Conservation (phyloP, 2,888 invertebrate species). For the Shargacucullia verbasci region DNA sequence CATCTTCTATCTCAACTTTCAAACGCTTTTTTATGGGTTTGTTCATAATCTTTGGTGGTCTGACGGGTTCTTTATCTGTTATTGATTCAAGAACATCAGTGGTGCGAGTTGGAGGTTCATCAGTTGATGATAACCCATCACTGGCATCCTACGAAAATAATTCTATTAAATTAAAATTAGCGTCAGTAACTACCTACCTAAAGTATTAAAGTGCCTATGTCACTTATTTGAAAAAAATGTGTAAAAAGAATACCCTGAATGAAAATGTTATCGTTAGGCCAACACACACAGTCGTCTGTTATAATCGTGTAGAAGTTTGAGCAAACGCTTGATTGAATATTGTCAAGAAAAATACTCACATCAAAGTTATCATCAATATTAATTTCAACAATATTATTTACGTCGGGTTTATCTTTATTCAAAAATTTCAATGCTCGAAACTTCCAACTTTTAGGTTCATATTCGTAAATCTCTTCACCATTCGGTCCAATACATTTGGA, state of each 20-base stretch:
- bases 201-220: no score
- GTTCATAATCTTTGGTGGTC: slow-evolving; percentile 30
- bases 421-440: slow-evolving; percentile 62
- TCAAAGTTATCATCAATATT: slow-evolving; percentile 45
- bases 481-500: slow-evolving; percentile 55
- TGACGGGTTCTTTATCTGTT: slow-evolving; percentile 35
- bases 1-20: slow-evolving; percentile 32
- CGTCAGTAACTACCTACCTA: slow-evolving; percentile 4
- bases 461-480: slow-evolving; percentile 58
- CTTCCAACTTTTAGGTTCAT: slow-evolving; percentile 62
- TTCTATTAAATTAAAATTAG: background rate
- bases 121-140: slow-evolving; percentile 10
- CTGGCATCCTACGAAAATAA: slow-evolving; percentile 22
- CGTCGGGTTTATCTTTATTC: slow-evolving; percentile 24
- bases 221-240: no score
- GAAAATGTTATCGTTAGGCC: no score
- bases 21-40: slow-evolving; percentile 9
- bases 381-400: slow-evolving; percentile 37
- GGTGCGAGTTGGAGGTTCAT: slow-evolving; percentile 13
- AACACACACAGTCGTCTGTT: no score
- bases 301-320: background rate
- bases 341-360: slow-evolving; percentile 39
- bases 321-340: background rate
- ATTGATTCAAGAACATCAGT: slow-evolving; percentile 39
- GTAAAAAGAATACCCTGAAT: no score